These are phyloP conservation scores for Hylomyscus alleni DNA, from an alignment of 2,797 vertebrate species.

Conservation along the genomic window DNA sequence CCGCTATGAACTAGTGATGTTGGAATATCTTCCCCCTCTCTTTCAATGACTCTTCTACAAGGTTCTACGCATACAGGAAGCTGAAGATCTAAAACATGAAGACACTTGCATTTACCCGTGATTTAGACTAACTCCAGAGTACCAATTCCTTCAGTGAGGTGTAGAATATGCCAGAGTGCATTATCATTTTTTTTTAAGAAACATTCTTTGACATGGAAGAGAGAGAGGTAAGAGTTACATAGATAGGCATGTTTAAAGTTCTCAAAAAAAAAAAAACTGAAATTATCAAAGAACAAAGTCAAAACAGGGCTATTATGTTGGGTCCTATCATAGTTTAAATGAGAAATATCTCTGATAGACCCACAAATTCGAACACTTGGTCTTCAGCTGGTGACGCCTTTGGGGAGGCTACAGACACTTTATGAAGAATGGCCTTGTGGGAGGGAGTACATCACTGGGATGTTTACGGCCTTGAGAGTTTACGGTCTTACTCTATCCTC, in stretches of 20 bases:
- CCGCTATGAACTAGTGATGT: neutral
- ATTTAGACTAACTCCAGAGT: neutral
- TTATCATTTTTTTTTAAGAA: neutral
- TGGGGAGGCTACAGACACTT: neutral
- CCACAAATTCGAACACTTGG: neutral
- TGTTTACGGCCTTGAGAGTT: neutral
- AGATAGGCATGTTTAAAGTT: neutral
- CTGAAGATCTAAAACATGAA: neutral
- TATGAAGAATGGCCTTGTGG: neutral
- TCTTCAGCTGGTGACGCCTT: neutral
- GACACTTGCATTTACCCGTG: neutral
- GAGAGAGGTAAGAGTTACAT: neutral
- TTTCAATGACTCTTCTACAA: neutral
- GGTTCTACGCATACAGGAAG: neutral
- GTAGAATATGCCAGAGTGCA: neutral
- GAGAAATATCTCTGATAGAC: neutral
- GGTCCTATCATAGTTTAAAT: no score
- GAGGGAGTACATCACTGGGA: neutral
- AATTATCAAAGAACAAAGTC: neutral
- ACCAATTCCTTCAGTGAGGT: constrained; percentile 17
- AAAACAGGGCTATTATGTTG: neutral
- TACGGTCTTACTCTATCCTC: neutral
- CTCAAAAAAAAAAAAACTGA: neutral
- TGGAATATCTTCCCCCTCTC: neutral
- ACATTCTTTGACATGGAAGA: neutral